phyloP scores from a whole-genome alignment of 2,113 vertebrate genomes.

The Motacilla alba region DNA sequence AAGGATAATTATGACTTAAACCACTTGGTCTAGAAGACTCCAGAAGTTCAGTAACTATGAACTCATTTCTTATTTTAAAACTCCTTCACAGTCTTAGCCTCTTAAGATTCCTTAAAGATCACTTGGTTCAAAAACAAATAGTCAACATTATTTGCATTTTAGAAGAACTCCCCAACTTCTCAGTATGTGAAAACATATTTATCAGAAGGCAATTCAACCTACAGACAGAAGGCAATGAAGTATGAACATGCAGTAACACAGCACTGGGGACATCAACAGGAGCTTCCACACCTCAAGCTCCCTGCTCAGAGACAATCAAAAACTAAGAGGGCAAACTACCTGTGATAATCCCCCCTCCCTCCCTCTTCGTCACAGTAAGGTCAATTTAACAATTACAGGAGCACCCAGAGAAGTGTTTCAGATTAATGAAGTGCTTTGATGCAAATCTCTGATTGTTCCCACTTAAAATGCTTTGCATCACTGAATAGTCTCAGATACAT shows the following conservation, averaged over 20 bases:
- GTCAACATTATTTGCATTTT: neutral
- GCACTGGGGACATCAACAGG: neutral
- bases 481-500: neutral
- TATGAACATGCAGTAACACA: neutral
- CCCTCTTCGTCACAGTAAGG: neutral
- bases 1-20: neutral
- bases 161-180: neutral
- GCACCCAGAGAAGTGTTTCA: neutral
- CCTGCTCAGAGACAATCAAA: neutral
- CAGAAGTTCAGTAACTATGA: neutral
- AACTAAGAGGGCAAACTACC: neutral
- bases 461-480: neutral
- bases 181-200: rapidly evolving
- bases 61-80: neutral
- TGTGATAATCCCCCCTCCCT: neutral
- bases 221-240: neutral
- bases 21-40: neutral
- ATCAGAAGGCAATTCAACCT: neutral
- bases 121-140: neutral
- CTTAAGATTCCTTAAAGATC: neutral
- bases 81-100: neutral
- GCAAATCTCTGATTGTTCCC: neutral
- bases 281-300: neutral
- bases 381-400: neutral
- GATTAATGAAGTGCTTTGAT: neutral